These are phyloP conservation scores for Muschampia plurimacula DNA, from an alignment of 2,888 invertebrate species.

Conservation along the genomic window DNA sequence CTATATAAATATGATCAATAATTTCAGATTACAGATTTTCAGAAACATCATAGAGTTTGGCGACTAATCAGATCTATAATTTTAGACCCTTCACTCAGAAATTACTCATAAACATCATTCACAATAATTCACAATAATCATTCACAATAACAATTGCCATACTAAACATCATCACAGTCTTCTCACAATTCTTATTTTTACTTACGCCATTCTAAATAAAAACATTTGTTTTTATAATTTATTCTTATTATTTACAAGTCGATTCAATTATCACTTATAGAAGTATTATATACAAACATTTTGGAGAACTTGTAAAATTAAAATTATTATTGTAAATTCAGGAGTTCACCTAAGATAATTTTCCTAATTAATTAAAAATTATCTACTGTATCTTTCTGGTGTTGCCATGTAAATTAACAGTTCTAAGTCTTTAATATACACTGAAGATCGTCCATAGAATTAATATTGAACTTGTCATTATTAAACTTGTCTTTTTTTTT, in stretches of 20 bases:
- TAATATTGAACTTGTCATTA: slow-evolving; percentile 1
- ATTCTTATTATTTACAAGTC: slow-evolving; percentile 35
- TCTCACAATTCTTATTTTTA: slow-evolving; percentile 70
- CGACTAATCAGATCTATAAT: slow-evolving; percentile 4
- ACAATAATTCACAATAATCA: slow-evolving; percentile 41
- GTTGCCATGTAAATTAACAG: not conserved
- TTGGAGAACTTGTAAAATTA: not conserved
- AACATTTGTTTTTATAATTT: slow-evolving; percentile 18
- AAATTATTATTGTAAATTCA: not conserved
- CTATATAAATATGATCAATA: too few relatives aligned
- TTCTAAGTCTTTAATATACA: not conserved
- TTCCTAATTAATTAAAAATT: not conserved
- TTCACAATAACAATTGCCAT: slow-evolving; percentile 66
- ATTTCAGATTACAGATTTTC: not conserved
- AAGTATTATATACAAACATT: slow-evolving; percentile 15
- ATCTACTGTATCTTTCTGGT: not conserved
- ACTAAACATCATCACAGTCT: slow-evolving; percentile 82
- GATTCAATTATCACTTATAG: slow-evolving; percentile 18
- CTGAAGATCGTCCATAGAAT: not conserved
- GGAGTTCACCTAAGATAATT: not conserved
- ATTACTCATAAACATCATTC: slow-evolving; percentile 55
- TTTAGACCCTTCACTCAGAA: slow-evolving; percentile 32
- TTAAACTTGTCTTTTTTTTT: not conserved
- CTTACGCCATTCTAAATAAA: slow-evolving; percentile 48
- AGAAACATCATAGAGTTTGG: not conserved